Percentiles rank a stretch among this genome's conserved stretches.
Conservation (phyloP, 2,113 vertebrate species). For the Bombycilla garrulus region DNA sequence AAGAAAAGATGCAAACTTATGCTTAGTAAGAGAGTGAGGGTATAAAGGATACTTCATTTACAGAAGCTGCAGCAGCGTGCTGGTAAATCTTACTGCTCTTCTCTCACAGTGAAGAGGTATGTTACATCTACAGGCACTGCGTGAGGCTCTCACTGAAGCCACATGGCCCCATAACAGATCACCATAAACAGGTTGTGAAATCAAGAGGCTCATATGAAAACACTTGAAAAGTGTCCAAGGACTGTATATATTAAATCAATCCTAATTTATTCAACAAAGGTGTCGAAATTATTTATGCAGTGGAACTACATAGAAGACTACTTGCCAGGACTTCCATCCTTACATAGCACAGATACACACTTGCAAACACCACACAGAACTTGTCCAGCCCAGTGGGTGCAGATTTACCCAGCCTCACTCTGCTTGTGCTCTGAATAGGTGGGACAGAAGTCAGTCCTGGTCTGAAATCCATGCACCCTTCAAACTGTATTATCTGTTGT, state of each 20-base stretch:
- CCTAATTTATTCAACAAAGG: slow-evolving; percentile 14
- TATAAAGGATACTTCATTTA: not conserved
- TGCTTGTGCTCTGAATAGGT: not conserved
- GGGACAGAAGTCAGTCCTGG: not conserved
- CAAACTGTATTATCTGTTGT: too few relatives aligned
- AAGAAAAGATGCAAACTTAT: not conserved
- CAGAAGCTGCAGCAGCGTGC: not conserved
- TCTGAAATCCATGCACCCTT: not conserved
- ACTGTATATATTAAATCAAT: not conserved
- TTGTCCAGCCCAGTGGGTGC: not conserved
- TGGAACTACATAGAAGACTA: not conserved
- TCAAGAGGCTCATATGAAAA: not conserved
- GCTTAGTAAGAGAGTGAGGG: not conserved
- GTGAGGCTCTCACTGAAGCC: not conserved
- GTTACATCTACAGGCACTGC: not conserved
- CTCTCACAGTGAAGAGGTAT: not conserved
- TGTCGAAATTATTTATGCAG: slow-evolving; percentile 7
- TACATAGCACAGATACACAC: not conserved
- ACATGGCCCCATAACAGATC: not conserved
- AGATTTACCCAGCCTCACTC: not conserved
- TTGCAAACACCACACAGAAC: not conserved
- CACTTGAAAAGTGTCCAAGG: slow-evolving; percentile 15
- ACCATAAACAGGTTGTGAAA: slow-evolving; percentile 17
- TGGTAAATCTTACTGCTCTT: not conserved
- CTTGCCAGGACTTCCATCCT: not conserved